phyloP scores from a whole-genome alignment of 2,113 vertebrate genomes.

The Oceanites oceanicus region DNA sequence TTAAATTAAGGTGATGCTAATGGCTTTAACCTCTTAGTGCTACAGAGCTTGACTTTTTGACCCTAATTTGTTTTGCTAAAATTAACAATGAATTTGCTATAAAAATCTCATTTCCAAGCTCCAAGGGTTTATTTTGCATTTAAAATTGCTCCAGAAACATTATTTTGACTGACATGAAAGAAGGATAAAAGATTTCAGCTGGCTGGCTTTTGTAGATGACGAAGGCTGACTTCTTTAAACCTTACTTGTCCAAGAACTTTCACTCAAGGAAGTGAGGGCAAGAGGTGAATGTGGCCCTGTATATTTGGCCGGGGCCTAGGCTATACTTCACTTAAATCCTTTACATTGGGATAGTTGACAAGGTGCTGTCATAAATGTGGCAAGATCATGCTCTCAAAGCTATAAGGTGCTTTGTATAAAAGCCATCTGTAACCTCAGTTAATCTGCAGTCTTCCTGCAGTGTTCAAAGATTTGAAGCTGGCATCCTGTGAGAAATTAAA shows the following conservation, averaged over 20 bases:
- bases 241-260: not conserved
- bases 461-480: not conserved
- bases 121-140: constrained; percentile 5
- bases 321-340: not conserved
- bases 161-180: not conserved
- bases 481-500: not conserved
- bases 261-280: not conserved
- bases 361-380: not conserved
- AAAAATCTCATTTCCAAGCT: constrained; percentile 5
- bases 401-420: not conserved
- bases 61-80: not conserved
- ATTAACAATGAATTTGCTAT: not conserved
- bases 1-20: constrained; percentile 17
- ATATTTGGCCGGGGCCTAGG: not conserved
- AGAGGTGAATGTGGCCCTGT: not conserved
- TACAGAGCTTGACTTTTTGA: not conserved
- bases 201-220: not conserved
- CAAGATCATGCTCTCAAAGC: not conserved
- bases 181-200: not conserved
- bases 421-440: not conserved
- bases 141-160: not conserved
- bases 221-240: not conserved
- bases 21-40: not conserved
- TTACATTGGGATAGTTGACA: not conserved
- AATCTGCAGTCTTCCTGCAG: not conserved